These are phyloP conservation scores for Rhadinocentrus ornatus DNA, from an alignment of 2,797 vertebrate species.

Conservation along the genomic window DNA sequence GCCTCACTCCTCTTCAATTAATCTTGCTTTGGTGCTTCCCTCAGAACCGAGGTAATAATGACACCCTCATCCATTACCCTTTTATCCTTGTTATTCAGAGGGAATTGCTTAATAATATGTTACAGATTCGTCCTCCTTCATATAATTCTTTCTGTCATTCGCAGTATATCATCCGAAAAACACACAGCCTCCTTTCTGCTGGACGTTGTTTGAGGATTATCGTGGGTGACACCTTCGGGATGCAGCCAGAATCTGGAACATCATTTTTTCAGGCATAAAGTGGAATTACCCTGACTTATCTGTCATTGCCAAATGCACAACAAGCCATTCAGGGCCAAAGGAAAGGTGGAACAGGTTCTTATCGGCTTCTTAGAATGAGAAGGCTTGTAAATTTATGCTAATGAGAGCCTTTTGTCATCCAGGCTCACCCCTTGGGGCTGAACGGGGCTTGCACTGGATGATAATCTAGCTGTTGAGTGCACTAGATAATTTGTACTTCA, in stretches of 20 bases:
- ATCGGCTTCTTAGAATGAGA: conserved; percentile 86
- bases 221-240: conserved; percentile 94
- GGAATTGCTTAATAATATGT: conserved; percentile 98
- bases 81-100: conserved; percentile 96
- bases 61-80: conserved; percentile 98
- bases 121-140: conserved; percentile 94
- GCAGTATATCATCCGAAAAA: conserved; percentile 94
- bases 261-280: conserved; percentile 84
- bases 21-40: conserved; percentile 92
- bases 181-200: conserved; percentile 88
- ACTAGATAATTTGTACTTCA: conserved; percentile 91
- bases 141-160: conserved; percentile 98
- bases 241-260: conserved; percentile 81
- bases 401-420: conserved; percentile 89
- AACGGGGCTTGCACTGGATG: conserved; percentile 69
- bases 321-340: conserved; percentile 91
- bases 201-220: conserved; percentile 97
- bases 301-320: conserved; percentile 97
- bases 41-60: conserved; percentile 93
- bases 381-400: conserved; percentile 96
- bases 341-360: conserved; percentile 94
- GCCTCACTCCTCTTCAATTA: conserved; percentile 93
- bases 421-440: conserved; percentile 81
- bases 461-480: conserved; percentile 90
- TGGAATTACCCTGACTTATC: conserved; percentile 97